Conservation (phyloP, 2,113 vertebrate genomes). For the Pogonocichla stellata region DNA sequence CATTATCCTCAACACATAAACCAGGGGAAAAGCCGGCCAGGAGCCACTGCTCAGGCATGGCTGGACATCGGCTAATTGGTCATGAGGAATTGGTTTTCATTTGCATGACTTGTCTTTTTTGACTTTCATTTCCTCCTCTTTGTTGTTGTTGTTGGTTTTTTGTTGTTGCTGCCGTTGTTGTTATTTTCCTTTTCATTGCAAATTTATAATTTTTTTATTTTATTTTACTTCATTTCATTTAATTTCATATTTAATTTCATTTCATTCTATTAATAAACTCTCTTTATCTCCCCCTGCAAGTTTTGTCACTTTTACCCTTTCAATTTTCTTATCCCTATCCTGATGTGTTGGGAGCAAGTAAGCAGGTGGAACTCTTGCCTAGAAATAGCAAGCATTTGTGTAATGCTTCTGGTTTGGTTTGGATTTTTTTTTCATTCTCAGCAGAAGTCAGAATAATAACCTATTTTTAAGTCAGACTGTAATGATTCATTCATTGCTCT, state of each 20-base stretch:
- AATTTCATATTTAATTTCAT: background rate
- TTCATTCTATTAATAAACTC: background rate
- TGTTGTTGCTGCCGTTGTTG: fast-evolving
- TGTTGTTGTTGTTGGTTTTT: too few relatives aligned
- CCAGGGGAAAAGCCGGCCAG: fast-evolving
- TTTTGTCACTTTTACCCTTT: background rate
- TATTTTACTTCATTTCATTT: background rate
- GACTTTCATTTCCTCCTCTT: background rate
- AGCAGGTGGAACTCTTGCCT: background rate
- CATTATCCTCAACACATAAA: background rate
- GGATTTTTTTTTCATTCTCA: background rate
- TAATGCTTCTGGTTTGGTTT: background rate
- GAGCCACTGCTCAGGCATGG: too few relatives aligned
- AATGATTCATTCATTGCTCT: background rate
- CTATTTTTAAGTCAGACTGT: background rate
- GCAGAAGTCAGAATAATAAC: background rate
- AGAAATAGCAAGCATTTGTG: background rate
- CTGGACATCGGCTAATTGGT: fast-evolving
- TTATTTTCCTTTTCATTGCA: background rate
- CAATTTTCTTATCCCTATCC: too few relatives aligned
- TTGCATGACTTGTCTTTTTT: background rate
- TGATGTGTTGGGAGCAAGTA: background rate
- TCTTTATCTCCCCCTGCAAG: background rate
- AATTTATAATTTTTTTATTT: background rate
- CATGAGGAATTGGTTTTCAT: background rate